phyloP scores from a whole-genome alignment of 37 sponge, comb jelly and placozoan species.

The Hexactinellida sp. region DNA sequence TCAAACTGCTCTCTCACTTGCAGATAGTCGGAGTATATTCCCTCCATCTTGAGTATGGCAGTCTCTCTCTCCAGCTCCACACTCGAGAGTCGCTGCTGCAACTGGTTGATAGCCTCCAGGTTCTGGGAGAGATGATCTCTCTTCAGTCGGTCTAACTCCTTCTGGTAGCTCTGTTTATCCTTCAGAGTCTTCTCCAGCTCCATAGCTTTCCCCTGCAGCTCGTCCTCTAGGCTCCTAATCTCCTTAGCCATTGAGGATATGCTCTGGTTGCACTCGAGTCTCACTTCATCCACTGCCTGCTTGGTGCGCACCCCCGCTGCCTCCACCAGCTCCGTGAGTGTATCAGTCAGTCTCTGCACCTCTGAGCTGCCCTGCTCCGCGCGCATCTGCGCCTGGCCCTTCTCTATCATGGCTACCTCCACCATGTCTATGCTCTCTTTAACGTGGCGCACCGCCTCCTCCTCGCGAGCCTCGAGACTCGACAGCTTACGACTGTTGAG shows the following conservation, averaged over 20 bases:
- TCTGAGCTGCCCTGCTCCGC: constrained; percentile 53
- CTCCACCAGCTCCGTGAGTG: constrained; percentile 38
- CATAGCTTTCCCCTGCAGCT: neutral
- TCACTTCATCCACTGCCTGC: constrained; percentile 41
- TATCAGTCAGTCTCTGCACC: constrained; percentile 35
- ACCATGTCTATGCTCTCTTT: constrained; percentile 78
- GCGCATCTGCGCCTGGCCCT: constrained; percentile 52
- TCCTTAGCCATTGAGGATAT: constrained; percentile 60
- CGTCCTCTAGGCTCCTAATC: constrained; percentile 57
- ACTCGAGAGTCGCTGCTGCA: neutral
- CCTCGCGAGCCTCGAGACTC: constrained; percentile 39
- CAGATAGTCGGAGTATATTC: neutral
- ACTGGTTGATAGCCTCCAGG: neutral
- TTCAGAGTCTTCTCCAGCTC: neutral
- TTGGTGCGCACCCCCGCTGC: constrained; percentile 65
- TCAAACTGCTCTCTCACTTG: constrained; percentile 6
- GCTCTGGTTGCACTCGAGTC: constrained; percentile 56
- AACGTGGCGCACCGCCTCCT: constrained; percentile 50
- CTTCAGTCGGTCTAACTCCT: neutral
- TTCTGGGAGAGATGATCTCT: neutral
- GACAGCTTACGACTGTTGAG: neutral
- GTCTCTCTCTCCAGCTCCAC: neutral
- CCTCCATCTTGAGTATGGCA: constrained; percentile 8
- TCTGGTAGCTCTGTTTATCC: neutral
- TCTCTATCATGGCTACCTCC: constrained; percentile 70